phyloP scores from a whole-genome alignment of 1,140 invertebrate genomes.

The Caerostris extrusa region DNA sequence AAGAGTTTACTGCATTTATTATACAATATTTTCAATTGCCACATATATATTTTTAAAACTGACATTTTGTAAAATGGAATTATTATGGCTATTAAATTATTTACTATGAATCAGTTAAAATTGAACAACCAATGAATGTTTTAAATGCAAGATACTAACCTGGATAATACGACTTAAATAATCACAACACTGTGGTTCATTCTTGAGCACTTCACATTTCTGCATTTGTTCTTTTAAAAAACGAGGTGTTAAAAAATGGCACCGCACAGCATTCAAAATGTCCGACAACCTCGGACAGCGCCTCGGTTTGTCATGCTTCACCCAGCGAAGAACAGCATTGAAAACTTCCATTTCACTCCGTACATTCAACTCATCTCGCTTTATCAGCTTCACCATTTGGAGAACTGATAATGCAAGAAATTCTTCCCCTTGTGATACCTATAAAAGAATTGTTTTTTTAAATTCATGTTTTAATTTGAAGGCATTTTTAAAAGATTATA shows the following conservation, averaged over 20 bases:
- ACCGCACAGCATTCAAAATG: conserved; percentile 92
- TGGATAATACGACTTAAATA: conserved; percentile 94
- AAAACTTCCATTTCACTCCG: conserved; percentile 97
- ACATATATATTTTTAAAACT: no score
- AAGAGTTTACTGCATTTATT: no score
- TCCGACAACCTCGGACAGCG: conserved; percentile 91
- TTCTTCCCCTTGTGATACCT: conserved; percentile 98
- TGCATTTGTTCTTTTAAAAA: conserved; percentile 95
- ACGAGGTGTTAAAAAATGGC: conserved; percentile 94
- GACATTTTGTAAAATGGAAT: no score
- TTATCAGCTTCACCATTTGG: conserved; percentile 98
- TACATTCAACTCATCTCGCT: conserved; percentile 98
- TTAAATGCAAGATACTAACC: conserved; percentile 81
- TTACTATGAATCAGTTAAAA: not conserved
- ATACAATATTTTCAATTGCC: no score
- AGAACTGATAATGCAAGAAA: conserved; percentile 96
- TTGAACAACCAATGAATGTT: not conserved
- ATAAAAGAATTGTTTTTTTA: conserved; percentile 79
- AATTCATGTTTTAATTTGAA: not conserved
- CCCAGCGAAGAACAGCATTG: conserved; percentile 98
- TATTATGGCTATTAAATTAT: no score
- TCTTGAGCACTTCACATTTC: conserved; percentile 92
- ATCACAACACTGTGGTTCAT: conserved; percentile 92
- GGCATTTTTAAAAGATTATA: not conserved
- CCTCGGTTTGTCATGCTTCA: conserved; percentile 91